Evolutionary conservation across 2,113 vertebrate genomes (phyloP).

Genomic region (Nettapus auritus): DNA sequence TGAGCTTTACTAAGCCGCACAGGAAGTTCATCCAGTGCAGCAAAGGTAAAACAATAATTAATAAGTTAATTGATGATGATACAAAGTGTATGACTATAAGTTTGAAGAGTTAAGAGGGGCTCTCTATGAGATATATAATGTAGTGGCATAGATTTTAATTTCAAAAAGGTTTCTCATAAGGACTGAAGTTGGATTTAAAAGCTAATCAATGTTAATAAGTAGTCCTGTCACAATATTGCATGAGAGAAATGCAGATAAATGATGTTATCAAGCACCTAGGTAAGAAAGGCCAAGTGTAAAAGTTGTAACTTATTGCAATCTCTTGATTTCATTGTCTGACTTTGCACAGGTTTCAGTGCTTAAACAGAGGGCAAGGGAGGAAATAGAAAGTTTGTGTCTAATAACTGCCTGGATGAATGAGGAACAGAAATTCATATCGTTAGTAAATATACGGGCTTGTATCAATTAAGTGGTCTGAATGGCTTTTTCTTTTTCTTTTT

Average conservation of each 20-base stretch:
- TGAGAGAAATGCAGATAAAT: constrained; percentile 4
- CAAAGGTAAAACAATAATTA: not conserved
- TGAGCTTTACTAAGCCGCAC: not conserved
- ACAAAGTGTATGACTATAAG: not conserved
- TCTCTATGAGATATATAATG: not conserved
- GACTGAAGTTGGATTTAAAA: not conserved
- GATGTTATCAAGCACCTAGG: not conserved
- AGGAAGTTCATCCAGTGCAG: not conserved
- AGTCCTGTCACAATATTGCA: not conserved
- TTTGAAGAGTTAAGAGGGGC: not conserved
- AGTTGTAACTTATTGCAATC: not conserved
- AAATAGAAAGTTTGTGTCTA: not conserved
- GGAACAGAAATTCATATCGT: not conserved
- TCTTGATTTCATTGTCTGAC: not conserved
- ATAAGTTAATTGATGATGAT: not conserved
- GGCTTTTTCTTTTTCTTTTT: not conserved
- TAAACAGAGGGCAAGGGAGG: not conserved
- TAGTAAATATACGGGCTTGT: not conserved
- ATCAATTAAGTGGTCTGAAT: not conserved
- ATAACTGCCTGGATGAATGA: not conserved
- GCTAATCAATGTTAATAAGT: not conserved
- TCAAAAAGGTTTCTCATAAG: not conserved
- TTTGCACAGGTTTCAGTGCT: not conserved
- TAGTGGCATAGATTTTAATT: not conserved
- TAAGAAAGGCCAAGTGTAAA: not conserved